These are phyloP conservation scores for Pomacea maculata DNA, from an alignment of 1,140 invertebrate species.

Conservation along the genomic window DNA sequence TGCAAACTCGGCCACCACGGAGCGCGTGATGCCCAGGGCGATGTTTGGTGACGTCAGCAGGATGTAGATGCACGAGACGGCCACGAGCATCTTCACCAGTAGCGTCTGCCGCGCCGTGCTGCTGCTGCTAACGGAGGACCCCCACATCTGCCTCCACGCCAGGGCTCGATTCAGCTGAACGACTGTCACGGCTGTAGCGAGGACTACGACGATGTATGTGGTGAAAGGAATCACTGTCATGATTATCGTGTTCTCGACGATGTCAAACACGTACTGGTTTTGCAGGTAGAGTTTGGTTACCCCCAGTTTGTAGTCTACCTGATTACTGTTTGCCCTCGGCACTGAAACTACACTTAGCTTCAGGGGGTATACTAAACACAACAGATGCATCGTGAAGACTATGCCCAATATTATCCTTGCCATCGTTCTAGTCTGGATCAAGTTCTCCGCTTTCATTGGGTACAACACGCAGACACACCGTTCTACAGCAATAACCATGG, in stretches of 20 bases:
- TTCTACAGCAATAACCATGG: constrained; percentile 11
- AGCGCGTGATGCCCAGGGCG: neutral
- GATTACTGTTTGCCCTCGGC: neutral
- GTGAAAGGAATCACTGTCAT: constrained; percentile 5
- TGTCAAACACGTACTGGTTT: neutral
- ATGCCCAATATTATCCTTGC: neutral
- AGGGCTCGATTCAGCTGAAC: constrained; percentile 7
- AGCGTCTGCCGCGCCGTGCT: neutral
- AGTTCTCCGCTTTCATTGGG: neutral
- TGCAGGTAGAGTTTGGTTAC: neutral
- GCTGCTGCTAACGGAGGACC: neutral
- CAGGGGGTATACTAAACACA: neutral
- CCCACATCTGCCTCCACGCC: neutral
- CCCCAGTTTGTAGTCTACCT: neutral
- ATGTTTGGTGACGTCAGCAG: neutral
- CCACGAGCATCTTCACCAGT: constrained; percentile 3
- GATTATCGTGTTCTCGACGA: neutral
- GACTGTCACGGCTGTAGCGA: neutral
- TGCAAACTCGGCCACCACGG: neutral
- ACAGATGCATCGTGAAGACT: neutral
- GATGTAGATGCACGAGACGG: constrained; percentile 10
- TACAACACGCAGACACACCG: constrained; percentile 6
- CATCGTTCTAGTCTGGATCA: neutral
- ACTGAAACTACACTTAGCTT: neutral
- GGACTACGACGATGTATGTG: constrained; percentile 2